Evolutionary conservation across 1,140 invertebrate species (phyloP), one percentile per base, ranked within the genome.

Genomic region (Drosophila ohnishii): DNA sequence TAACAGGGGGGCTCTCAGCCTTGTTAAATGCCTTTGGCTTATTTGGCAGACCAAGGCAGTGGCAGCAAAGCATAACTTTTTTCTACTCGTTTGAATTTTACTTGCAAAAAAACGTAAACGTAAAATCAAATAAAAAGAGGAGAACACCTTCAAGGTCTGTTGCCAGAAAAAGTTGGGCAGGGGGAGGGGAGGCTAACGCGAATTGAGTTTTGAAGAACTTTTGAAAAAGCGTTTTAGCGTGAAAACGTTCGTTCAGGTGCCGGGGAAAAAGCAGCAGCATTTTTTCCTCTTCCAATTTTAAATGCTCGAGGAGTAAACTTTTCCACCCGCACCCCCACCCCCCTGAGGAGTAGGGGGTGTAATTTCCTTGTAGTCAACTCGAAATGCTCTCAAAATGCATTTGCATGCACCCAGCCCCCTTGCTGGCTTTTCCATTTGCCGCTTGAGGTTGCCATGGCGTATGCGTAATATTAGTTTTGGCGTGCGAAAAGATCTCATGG

Each of bases 281-380:
- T 59, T 71, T 71, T 35, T 67, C 42, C 65, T 47, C 51, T 32
- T 35, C 66, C 72, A 66, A 75, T 58, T 74, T 72, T 48, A 74
- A 74, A 64, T 74, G 71, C 58, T 58, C 39, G 47, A 56, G 57
- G 50, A 60, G 47, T 44, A 69, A 77, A 76, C 19, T 69, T 75
- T 66, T 59, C 5, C 19, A 19, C 4, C 16, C 19, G 19, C 19
- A 5, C 34, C 10, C 7, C 44, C 48, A 14, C 35, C 57, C 53
- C 39, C 11, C 34, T 58, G 39, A 44, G 25, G 53, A 47, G 59
- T 37, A 19, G 35, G 60, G 42, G 66, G 55, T 80, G 80, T 85
- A 84, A 85, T 80, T 85, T 84, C 83, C 80, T 85, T 84, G 79
- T 73, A 84, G 80, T 80, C 80, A 80, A 84, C 81, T 80, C 80